Percentiles rank a stretch among this genome's conserved stretches.
These are phyloP conservation scores for Tipula vernalis DNA, from an alignment of 2,888 invertebrate genomes.

Conservation along the genomic window DNA sequence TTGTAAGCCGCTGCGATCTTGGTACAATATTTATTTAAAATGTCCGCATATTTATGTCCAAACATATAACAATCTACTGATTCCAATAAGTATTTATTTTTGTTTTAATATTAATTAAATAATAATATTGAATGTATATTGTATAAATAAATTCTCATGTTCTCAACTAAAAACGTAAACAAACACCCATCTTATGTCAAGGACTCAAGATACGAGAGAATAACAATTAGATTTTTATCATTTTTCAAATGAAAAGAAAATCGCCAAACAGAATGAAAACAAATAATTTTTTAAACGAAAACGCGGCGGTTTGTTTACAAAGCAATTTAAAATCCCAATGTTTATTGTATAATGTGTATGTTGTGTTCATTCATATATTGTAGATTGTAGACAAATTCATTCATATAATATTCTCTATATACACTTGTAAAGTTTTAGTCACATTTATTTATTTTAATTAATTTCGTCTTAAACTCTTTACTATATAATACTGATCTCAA, in stretches of 20 bases:
- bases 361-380: neutral
- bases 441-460: neutral
- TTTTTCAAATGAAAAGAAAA: neutral
- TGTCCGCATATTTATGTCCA: neutral
- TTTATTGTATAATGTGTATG: neutral
- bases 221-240: neutral
- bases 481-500: neutral
- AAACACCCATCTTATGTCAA: neutral
- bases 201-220: neutral
- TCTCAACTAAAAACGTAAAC: neutral
- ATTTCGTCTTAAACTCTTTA: neutral
- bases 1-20: neutral
- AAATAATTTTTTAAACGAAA: neutral
- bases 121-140: neutral
- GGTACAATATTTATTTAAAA: neutral
- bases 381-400: neutral
- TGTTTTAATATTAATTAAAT: neutral
- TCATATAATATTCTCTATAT: neutral
- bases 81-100: neutral
- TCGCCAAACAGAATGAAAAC: neutral
- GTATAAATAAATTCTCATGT: neutral
- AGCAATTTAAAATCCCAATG: neutral
- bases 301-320: neutral
- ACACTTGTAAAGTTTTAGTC: neutral
- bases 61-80: neutral